Evolutionary conservation across 2,797 vertebrate genomes (phyloP).

Genomic region (Oophaga sylvatica): DNA sequence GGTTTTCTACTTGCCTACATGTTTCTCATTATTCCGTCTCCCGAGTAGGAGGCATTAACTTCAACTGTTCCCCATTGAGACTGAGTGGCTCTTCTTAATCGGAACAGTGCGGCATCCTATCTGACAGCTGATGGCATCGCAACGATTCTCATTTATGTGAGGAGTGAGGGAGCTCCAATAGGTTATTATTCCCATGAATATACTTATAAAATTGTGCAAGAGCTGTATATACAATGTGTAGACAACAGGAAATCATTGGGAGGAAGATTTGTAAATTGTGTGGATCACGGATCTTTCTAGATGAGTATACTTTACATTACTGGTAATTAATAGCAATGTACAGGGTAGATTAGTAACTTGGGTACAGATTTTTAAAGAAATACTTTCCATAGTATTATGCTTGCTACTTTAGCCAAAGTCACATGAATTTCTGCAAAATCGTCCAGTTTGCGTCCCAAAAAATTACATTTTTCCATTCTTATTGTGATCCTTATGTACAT

Average conservation of each 20-base stretch:
- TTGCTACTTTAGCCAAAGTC: background rate
- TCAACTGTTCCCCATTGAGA: conserved; percentile 53
- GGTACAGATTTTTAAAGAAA: background rate
- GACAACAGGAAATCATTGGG: conserved; percentile 28
- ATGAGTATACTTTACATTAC: conserved; percentile 2
- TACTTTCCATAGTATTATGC: background rate
- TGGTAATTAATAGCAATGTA: background rate
- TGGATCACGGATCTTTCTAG: conserved; percentile 39
- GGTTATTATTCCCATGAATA: conserved; percentile 48
- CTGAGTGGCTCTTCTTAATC: conserved; percentile 51
- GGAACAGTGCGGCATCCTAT: conserved; percentile 40
- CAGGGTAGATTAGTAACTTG: no score
- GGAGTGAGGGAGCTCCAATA: conserved; percentile 20
- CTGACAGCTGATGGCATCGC: conserved; percentile 9
- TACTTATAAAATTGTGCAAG: conserved; percentile 46
- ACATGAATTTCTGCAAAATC: no score
- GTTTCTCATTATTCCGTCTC: conserved; percentile 29
- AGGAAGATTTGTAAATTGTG: conserved; percentile 37
- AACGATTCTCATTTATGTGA: conserved; percentile 24
- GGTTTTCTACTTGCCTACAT: conserved; percentile 43
- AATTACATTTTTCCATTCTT: no score
- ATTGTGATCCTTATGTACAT: no score
- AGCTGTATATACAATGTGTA: conserved; percentile 45
- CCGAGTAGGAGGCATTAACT: conserved; percentile 46
- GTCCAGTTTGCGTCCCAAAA: no score